Evolutionary conservation across 2,797 vertebrate genomes (phyloP), one percentile per base, ranked within the genome.

Genomic region (Echeneis naucrates): DNA sequence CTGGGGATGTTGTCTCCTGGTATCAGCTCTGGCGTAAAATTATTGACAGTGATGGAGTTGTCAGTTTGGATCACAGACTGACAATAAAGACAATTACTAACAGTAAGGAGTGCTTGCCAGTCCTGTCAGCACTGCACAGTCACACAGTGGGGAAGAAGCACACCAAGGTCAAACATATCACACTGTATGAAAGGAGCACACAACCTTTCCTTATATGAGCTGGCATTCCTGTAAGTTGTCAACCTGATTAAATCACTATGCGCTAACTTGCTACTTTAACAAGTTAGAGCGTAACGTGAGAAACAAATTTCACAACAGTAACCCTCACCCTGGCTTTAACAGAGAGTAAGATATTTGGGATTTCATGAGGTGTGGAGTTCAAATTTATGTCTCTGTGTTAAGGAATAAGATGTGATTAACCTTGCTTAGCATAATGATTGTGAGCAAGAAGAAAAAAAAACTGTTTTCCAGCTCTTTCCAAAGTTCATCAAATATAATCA

Each of bases 31-130:
- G 23, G 11, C 13, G 4, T 67, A 81, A 37, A n/a, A 4, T 82
- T 73, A 67, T 80, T 0, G 26, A 56, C 50, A 52, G 62, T 21
- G 66, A 85, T 68, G 64, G 79, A 68, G 57, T 4, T 55, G 83
- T 87, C 87, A 32, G 81, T 73, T 81, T n/a, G 26, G 6, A 87
- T 89, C 81, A 84, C 23, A 23, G 23, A 5, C 52, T 53, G 81
- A 89, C 85, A 89, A 89, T 74, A n/a, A 56, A 60, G 83, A 88
- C 55, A 21, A 14, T 0, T 47, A 24, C 17, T 33, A 67, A 63
- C 52, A 2, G 0, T 0, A 50, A 81, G 79, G 84, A 84, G 81
- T 70, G 79, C 21, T 13, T 5, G 38, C 52, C 21, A 51, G 56
- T 11, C 12, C 53, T 1, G 48, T 55, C 53, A 2, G 61, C 30